Conservation (phyloP, 1,140 invertebrate genomes). For the Radopholus similis region DNA sequence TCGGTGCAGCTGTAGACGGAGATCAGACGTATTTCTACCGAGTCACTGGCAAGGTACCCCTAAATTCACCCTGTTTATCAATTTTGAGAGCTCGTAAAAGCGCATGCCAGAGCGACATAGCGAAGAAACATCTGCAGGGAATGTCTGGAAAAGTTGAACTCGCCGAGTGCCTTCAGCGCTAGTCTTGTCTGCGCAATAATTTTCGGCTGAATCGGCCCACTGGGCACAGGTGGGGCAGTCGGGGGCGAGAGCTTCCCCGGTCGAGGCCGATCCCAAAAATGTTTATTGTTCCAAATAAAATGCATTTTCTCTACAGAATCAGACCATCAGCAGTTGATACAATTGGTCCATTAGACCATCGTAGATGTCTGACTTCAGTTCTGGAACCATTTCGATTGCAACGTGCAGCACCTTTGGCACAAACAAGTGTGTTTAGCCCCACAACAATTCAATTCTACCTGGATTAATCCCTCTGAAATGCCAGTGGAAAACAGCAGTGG, state of each 20-base stretch:
- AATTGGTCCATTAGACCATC: constrained; percentile 67
- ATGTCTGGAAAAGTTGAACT: constrained; percentile 84
- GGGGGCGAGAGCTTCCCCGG: constrained; percentile 46
- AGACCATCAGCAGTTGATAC: constrained; percentile 36
- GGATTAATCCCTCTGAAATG: constrained; percentile 77
- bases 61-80: constrained; percentile 32
- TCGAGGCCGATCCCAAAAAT: constrained; percentile 13
- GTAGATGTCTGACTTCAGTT: constrained; percentile 81
- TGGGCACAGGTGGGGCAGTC: constrained; percentile 38
- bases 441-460: constrained; percentile 64
- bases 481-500: constrained; percentile 85
- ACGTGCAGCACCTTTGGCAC: constrained; percentile 67
- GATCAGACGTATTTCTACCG: constrained; percentile 84
- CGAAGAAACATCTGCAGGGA: constrained; percentile 56
- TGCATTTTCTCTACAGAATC: not conserved
- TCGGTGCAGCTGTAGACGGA: constrained; percentile 87
- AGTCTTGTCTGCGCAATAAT: constrained; percentile 81
- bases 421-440: not conserved
- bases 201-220: constrained; percentile 63
- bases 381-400: constrained; percentile 79
- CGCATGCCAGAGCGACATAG: constrained; percentile 52
- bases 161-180: constrained; percentile 85
- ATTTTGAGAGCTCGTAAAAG: not conserved
- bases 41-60: constrained; percentile 86
- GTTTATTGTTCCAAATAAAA: not conserved